A percentile compares a stretch with the other conserved stretches of the same genome.
phyloP scores from a whole-genome alignment of 2,888 invertebrate species.

The Prosapia bicincta region DNA sequence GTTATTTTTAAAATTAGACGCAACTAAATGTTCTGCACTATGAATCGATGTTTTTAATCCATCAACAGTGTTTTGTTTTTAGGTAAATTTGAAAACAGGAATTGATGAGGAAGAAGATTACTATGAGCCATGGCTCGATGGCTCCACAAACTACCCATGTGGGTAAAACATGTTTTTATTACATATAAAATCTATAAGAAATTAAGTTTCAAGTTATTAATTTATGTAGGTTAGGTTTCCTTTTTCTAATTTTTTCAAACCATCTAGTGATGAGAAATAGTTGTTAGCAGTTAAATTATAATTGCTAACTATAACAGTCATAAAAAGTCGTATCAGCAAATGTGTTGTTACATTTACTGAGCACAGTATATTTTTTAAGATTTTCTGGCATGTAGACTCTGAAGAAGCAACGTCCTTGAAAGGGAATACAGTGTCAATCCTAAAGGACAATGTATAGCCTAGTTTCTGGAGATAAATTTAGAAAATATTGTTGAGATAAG shows the following conservation, averaged over 20 bases:
- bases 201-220: too few relatives aligned
- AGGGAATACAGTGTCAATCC: background rate
- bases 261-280: too few relatives aligned
- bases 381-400: conserved; percentile 13
- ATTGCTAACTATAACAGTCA: too few relatives aligned
- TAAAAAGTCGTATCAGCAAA: background rate
- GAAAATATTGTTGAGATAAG: background rate
- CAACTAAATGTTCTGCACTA: too few relatives aligned
- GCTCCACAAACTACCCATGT: background rate
- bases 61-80: too few relatives aligned
- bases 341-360: background rate
- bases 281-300: too few relatives aligned
- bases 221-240: too few relatives aligned
- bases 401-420: background rate
- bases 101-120: background rate
- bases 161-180: too few relatives aligned
- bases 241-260: too few relatives aligned
- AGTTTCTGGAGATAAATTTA: background rate
- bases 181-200: too few relatives aligned
- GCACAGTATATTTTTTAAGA: background rate
- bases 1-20: too few relatives aligned
- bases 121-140: background rate
- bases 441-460: background rate
- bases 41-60: too few relatives aligned
- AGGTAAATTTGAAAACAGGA: background rate